phyloP scores from a whole-genome alignment of 2,888 invertebrate species.

The Gortyna flavago region DNA sequence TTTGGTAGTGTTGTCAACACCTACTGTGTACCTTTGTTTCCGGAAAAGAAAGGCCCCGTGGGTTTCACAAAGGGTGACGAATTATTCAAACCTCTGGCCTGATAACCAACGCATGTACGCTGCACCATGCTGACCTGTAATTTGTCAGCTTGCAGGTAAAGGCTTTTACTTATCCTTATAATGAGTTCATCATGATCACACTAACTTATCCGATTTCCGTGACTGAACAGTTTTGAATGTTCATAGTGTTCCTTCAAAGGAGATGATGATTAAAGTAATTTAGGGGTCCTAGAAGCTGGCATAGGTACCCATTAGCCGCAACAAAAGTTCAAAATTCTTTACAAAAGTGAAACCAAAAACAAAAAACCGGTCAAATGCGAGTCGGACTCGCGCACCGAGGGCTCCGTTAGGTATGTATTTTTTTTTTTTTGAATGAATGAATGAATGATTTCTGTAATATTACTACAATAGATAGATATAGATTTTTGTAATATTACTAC shows the following conservation, averaged over 20 bases:
- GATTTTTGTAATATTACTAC: too few relatives aligned
- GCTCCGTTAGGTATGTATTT: too few relatives aligned
- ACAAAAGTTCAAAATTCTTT: background rate
- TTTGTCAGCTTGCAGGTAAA: background rate
- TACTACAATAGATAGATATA: too few relatives aligned
- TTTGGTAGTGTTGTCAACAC: conserved; percentile 31
- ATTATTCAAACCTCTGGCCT: background rate
- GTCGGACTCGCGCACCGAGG: too few relatives aligned
- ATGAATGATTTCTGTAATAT: too few relatives aligned
- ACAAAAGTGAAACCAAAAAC: background rate
- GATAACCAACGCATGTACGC: background rate
- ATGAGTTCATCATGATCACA: too few relatives aligned
- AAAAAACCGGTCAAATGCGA: too few relatives aligned
- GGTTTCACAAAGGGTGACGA: conserved; percentile 2
- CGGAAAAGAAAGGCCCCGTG: conserved; percentile 14
- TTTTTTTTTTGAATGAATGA: too few relatives aligned
- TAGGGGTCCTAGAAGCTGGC: background rate
- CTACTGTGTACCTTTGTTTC: conserved; percentile 23
- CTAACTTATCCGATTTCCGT: background rate
- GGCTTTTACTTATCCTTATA: background rate
- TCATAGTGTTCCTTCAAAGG: background rate
- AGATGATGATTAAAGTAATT: background rate
- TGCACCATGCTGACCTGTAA: background rate
- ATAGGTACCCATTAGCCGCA: background rate
- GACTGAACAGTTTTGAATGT: background rate